Base-by-base conservation (phyloP, 2,113 vertebrate species). In the Mola mola region DNA sequence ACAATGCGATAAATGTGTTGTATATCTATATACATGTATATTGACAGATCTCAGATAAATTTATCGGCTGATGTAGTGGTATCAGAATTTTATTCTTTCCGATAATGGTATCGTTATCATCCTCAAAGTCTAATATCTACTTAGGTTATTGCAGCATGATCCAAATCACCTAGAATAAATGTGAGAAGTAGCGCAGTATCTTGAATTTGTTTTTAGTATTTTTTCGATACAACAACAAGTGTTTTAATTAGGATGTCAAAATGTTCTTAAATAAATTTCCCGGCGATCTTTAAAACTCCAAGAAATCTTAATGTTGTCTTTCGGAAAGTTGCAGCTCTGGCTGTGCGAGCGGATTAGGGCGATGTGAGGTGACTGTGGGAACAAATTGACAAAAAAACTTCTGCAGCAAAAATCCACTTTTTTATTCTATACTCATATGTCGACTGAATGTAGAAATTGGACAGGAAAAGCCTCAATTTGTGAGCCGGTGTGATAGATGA, bases 311-410 rank as follows among this genome's bases (percentile, higher is more conserved):
- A 22, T 34, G 16, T 8, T 29, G 43, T 50, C 38, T 67, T 34
- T 66, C 5, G 75, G 49, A 38, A 41, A 42, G 55, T 42, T 15
- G 31, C 13, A 55, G 66, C 66, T 44, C 15, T 2, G 58, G 34
- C 40, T 11, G 12, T 7, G 4, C 10, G 69, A 64, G 36, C 29
- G 42, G 43, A 2, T 79, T 6, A 15, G 20, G 44, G 21, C 40
- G 58, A 33, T 58, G 6, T 38, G 34, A 38, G 17, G 8, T 8
- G 37, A 75, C 74, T 66, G 28, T 43, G 24, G 21, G 25, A 42
- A 59, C 19, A 26, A 56, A 40, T 36, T 17, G 17, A 33, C 38
- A 10, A 0, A 64, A 64, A 11, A 49, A 21, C 42, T 25, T n/a
- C 41, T 24, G 20, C 41, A 13, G 21, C 42, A 13, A 3, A n/a